Evolutionary conservation across 2,113 vertebrate species (phyloP).

Genomic region (Pollimyrus isidori): DNA sequence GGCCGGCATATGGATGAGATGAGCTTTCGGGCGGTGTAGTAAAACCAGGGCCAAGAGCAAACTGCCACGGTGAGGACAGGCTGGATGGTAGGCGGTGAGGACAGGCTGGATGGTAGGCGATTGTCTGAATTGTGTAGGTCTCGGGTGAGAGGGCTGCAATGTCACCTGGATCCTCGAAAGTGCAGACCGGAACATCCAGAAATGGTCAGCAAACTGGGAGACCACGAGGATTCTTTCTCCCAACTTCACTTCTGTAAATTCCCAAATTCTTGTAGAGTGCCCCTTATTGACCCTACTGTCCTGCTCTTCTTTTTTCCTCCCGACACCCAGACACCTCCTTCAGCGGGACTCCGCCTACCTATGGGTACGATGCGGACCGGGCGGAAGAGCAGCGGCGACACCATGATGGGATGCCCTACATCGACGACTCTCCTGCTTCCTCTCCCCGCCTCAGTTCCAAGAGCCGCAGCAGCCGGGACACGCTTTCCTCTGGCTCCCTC

Average conservation of each 20-base stretch:
- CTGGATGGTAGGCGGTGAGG: neutral
- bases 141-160: neutral
- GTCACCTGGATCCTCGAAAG: neutral
- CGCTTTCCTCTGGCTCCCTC: constrained; percentile 66
- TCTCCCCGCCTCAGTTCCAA: constrained; percentile 77
- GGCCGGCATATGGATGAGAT: neutral
- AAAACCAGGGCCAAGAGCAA: neutral
- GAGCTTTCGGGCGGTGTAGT: neutral
- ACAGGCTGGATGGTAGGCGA: neutral
- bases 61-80: neutral
- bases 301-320: constrained; percentile 1
- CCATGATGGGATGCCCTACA: constrained; percentile 72
- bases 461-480: constrained; percentile 69
- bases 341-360: constrained; percentile 62
- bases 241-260: neutral
- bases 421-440: constrained; percentile 72
- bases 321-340: constrained; percentile 63
- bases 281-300: neutral
- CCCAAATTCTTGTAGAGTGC: neutral
- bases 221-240: neutral
- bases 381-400: constrained; percentile 64
- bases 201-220: neutral
- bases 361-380: constrained; percentile 66
- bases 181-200: neutral
- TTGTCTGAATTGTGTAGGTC: neutral